These are phyloP conservation scores for Drosophila putrida DNA, from an alignment of 2,888 invertebrate genomes.

Conservation along the genomic window DNA sequence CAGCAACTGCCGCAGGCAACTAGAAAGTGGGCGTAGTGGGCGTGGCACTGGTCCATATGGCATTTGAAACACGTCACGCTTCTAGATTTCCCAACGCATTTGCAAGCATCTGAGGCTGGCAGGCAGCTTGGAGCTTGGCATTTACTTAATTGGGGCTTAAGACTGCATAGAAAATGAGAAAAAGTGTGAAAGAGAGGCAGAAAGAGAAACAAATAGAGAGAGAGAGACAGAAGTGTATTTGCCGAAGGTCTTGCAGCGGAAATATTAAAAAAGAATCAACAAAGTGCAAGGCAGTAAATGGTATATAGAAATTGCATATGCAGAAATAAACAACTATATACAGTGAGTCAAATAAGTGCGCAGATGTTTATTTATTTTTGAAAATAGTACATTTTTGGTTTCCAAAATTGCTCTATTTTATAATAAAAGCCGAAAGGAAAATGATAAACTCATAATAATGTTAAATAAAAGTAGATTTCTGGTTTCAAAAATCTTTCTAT, in stretches of 20 bases:
- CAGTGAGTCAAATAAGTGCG: too few relatives aligned
- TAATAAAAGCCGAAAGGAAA: too few relatives aligned
- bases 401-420: too few relatives aligned
- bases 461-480: too few relatives aligned
- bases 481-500: too few relatives aligned
- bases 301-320: not conserved
- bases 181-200: not conserved
- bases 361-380: too few relatives aligned
- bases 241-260: constrained; percentile 48
- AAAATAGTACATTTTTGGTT: too few relatives aligned
- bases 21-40: constrained; percentile 4
- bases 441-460: too few relatives aligned
- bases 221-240: constrained; percentile 11
- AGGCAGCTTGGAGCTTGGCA: constrained; percentile 31
- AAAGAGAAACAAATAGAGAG: not conserved
- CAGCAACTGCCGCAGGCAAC: not conserved
- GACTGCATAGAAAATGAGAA: constrained; percentile 26
- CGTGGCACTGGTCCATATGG: constrained; percentile 7
- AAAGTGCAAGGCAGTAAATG: constrained; percentile 36
- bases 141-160: constrained; percentile 75
- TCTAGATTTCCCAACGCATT: constrained; percentile 1
- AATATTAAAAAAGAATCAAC: constrained; percentile 65
- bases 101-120: constrained; percentile 12
- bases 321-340: too few relatives aligned
- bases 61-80: constrained; percentile 26